phyloP scores from a whole-genome alignment of 2,113 vertebrate genomes.

The Tapirus terrestris region DNA sequence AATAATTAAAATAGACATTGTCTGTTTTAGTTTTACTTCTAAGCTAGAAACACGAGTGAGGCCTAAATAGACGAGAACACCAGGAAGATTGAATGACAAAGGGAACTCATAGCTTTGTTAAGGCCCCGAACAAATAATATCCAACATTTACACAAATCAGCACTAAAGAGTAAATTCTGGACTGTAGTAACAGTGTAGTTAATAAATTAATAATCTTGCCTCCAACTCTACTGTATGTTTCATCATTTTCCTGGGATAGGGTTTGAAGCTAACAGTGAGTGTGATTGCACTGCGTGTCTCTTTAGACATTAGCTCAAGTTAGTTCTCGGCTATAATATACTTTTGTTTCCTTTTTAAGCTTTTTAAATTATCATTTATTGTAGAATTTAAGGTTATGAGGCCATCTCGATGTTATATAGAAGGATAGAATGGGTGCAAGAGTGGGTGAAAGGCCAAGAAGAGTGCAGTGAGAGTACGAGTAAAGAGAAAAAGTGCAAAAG shows the following conservation, averaged over 20 bases:
- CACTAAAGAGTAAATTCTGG: not conserved
- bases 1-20: conserved; percentile 17
- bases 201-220: not conserved
- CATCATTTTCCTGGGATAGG: not conserved
- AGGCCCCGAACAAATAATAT: not conserved
- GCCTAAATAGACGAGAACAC: not conserved
- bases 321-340: not conserved
- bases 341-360: not conserved
- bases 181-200: not conserved
- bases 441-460: not conserved
- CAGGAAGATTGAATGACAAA: not conserved
- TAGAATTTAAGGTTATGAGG: not conserved
- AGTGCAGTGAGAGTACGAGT: not conserved
- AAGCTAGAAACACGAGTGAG: not conserved
- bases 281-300: not conserved
- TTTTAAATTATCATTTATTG: not conserved
- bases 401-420: not conserved
- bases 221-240: not conserved
- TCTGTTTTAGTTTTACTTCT: not conserved
- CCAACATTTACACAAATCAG: not conserved
- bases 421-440: not conserved
- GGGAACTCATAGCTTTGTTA: not conserved
- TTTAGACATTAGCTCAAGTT: not conserved
- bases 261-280: not conserved
- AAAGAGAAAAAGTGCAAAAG: not conserved